Evolutionary conservation across 2,888 invertebrate genomes (phyloP).

Genomic region (Drosophila colorata): DNA sequence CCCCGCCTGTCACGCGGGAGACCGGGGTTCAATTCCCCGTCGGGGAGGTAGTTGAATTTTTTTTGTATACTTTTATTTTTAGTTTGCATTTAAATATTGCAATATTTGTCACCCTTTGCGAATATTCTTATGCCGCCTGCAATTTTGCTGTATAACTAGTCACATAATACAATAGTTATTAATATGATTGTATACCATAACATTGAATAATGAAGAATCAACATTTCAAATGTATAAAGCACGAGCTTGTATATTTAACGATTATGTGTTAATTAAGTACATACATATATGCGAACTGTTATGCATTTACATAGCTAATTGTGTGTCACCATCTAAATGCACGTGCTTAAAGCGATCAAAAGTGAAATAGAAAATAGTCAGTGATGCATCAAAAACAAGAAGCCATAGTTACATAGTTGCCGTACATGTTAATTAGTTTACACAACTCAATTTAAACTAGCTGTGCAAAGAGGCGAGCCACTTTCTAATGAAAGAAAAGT

Average conservation of each 20-base stretch:
- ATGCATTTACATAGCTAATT: slow-evolving; percentile 1
- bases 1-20: slow-evolving; percentile 60
- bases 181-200: no score
- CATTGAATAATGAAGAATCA: no score
- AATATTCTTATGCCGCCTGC: no score
- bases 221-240: no score
- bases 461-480: slow-evolving; percentile 2
- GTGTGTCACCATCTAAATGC: neutral
- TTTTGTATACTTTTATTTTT: neutral
- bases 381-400: slow-evolving; percentile 13
- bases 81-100: no score
- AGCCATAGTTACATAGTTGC: slow-evolving; percentile 8
- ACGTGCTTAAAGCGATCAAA: neutral
- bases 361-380: slow-evolving; percentile 6
- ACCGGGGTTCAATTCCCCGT: slow-evolving; percentile 62
- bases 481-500: slow-evolving; percentile 17
- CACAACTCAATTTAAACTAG: slow-evolving; percentile 12
- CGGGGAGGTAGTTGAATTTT: slow-evolving; percentile 25
- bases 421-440: slow-evolving; percentile 24
- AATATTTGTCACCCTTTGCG: no score
- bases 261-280: no score
- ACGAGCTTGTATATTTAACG: no score
- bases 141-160: neutral
- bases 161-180: no score
- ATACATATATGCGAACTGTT: neutral